These are phyloP conservation scores for Dermochelys coriacea DNA, from an alignment of 2,797 vertebrate genomes.

Conservation along the genomic window DNA sequence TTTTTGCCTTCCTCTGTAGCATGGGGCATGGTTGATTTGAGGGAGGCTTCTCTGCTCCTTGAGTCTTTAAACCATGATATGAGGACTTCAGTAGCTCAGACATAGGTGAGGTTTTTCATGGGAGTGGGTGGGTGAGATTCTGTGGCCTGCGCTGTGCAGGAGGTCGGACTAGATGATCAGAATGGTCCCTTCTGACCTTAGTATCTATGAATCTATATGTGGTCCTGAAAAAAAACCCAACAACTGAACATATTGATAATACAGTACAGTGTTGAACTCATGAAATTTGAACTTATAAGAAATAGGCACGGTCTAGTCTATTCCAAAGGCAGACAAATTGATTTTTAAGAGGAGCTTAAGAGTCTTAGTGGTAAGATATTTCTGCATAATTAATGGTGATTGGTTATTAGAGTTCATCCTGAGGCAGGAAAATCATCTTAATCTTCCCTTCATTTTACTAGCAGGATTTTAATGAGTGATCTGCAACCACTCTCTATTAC, in stretches of 20 bases:
- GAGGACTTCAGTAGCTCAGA: no score
- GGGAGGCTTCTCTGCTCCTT: no score
- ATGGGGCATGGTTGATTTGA: no score
- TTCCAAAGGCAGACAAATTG: not conserved
- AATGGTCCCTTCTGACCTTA: no score
- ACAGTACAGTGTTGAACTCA: not conserved
- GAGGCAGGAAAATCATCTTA: not conserved
- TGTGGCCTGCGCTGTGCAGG: no score
- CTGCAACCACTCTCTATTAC: rapidly evolving
- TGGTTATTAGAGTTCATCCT: not conserved
- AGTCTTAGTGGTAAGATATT: not conserved
- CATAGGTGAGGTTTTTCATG: no score
- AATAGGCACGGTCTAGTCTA: not conserved
- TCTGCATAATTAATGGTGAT: rapidly evolving
- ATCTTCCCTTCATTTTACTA: not conserved
- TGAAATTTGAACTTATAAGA: not conserved
- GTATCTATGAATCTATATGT: no score
- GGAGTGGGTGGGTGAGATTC: no score
- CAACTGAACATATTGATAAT: not conserved
- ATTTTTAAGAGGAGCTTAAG: not conserved
- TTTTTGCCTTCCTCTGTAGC: no score
- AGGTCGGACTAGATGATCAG: no score
- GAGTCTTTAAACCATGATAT: no score
- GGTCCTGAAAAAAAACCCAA: not conserved
- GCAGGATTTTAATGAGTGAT: not conserved